These are phyloP conservation scores for Allophyes oxyacanthae DNA, from an alignment of 2,888 invertebrate genomes.

Conservation along the genomic window DNA sequence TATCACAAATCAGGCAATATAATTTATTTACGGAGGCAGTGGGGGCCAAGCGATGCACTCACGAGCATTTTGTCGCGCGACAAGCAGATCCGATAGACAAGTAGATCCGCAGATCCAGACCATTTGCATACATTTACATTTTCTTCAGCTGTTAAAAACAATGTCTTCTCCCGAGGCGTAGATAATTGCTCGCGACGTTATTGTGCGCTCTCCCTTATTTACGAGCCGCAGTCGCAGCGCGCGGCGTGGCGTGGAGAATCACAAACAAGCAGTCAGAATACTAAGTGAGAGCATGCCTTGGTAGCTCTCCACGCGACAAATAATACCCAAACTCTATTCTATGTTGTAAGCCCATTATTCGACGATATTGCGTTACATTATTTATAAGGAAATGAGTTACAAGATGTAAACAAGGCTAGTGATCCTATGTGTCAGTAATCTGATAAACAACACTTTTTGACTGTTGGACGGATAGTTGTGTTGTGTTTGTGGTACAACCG, in stretches of 20 bases:
- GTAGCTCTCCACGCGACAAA: not conserved
- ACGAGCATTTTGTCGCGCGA: slow-evolving; percentile 21
- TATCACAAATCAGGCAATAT: too few relatives aligned
- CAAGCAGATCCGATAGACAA: slow-evolving; percentile 57
- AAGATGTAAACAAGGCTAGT: too few relatives aligned
- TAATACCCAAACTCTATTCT: not conserved
- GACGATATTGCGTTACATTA: too few relatives aligned
- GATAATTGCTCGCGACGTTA: slow-evolving; percentile 50
- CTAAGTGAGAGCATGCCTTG: slow-evolving; percentile 27
- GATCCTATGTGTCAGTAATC: too few relatives aligned
- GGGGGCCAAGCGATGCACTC: not conserved
- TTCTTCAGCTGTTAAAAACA: slow-evolving; percentile 61
- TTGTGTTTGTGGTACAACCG: too few relatives aligned
- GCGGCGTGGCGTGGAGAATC: slow-evolving; percentile 44
- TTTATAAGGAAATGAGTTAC: too few relatives aligned
- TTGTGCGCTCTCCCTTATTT: slow-evolving; percentile 55
- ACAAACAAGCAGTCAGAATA: slow-evolving; percentile 54
- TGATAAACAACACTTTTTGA: too few relatives aligned
- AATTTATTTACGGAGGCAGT: too few relatives aligned
- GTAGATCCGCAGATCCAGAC: slow-evolving; percentile 57
- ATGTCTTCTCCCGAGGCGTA: slow-evolving; percentile 32
- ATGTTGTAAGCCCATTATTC: too few relatives aligned
- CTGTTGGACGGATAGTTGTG: too few relatives aligned
- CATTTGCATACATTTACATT: slow-evolving; percentile 73
- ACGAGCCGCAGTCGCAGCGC: slow-evolving; percentile 29